These are phyloP conservation scores for Ricordea florida DNA, from an alignment of 92 coral and sea anemone genomes.

Conservation along the genomic window DNA sequence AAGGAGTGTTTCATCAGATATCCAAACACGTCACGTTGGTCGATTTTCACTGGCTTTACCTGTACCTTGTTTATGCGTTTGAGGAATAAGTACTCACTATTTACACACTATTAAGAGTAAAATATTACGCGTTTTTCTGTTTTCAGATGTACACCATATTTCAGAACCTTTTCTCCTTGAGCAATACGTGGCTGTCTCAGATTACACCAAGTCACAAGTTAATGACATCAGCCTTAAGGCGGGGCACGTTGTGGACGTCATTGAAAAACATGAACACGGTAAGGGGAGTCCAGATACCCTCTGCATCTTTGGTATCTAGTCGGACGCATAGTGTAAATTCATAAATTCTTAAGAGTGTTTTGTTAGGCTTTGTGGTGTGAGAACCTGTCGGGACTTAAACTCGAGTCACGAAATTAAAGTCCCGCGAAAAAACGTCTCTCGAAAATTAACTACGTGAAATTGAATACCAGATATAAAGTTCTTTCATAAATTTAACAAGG, in stretches of 20 bases:
- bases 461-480: too few species aligned
- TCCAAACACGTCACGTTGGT: too few species aligned
- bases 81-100: not conserved
- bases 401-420: too few species aligned
- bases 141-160: constrained; percentile 50
- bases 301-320: not conserved
- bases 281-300: not conserved
- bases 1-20: too few species aligned
- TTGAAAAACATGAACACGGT: constrained; percentile 90
- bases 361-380: too few species aligned
- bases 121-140: not conserved
- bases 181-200: constrained; percentile 86
- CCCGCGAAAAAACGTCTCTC: too few species aligned
- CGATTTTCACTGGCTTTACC: too few species aligned
- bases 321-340: too few species aligned
- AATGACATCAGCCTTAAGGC: constrained; percentile 73
- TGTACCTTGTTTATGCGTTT: not conserved
- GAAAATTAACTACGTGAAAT: too few species aligned
- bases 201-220: constrained; percentile 61
- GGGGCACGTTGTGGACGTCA: constrained; percentile 96
- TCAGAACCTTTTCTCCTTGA: constrained; percentile 94
- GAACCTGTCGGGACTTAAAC: too few species aligned
- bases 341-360: too few species aligned
- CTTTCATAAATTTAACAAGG: too few species aligned
- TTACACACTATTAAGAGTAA: not conserved